Conservation (phyloP, 1,140 invertebrate genomes). For the Spodoptera frugiperda region DNA sequence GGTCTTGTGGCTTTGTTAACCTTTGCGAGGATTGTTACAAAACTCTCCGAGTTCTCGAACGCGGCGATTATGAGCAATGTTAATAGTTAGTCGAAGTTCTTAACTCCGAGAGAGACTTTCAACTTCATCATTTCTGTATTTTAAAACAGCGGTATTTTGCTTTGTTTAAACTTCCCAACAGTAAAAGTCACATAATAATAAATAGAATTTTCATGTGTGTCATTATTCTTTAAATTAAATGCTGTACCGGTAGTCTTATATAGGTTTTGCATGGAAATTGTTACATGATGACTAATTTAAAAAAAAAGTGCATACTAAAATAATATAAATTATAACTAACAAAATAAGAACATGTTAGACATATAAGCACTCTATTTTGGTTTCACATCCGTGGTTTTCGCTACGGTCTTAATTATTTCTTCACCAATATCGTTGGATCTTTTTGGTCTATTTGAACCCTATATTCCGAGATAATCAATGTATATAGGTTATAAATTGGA, state of each 20-base stretch:
- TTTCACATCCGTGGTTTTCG: slow-evolving; percentile 48
- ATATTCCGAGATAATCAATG: slow-evolving; percentile 61
- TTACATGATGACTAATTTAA: too few species aligned
- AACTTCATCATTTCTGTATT: slow-evolving; percentile 52
- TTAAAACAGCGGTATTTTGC: slow-evolving; percentile 16
- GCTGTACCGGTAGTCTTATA: too few species aligned
- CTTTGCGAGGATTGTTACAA: slow-evolving; percentile 58
- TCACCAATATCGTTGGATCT: slow-evolving; percentile 58
- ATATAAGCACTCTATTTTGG: slow-evolving; percentile 13
- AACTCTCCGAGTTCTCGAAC: slow-evolving; percentile 42
- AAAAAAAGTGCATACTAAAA: too few species aligned
- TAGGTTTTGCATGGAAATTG: too few species aligned
- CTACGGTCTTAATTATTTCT: slow-evolving; percentile 52
- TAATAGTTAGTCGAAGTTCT: slow-evolving; percentile 52
- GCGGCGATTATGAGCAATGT: slow-evolving; percentile 56
- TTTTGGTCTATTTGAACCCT: slow-evolving; percentile 61
- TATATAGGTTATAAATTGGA: slow-evolving; percentile 69
- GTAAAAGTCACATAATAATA: too few species aligned
- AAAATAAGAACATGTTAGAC: slow-evolving; percentile 26
- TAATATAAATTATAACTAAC: too few species aligned
- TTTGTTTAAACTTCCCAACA: too few species aligned
- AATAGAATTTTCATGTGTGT: too few species aligned
- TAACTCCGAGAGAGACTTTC: slow-evolving; percentile 49
- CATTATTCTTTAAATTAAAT: too few species aligned
- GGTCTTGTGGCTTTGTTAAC: slow-evolving; percentile 55